Conservation (phyloP, 2,797 vertebrate species). For the Helostoma temminkii region DNA sequence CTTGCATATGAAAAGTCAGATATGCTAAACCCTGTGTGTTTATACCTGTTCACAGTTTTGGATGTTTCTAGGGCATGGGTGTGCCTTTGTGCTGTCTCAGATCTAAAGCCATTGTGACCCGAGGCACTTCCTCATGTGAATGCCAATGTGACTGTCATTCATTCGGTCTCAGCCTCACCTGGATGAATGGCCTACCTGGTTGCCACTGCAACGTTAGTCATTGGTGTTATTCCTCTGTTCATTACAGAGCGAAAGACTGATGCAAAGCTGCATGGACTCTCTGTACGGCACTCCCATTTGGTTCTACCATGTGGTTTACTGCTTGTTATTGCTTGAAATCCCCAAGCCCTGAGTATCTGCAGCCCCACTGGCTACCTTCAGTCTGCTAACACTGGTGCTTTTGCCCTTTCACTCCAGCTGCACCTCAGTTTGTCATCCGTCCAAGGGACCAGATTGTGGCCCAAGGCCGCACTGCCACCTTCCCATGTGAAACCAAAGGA, state of each 20-base stretch:
- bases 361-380: neutral
- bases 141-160: constrained; percentile 81
- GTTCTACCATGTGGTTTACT: constrained; percentile 59
- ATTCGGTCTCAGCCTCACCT: constrained; percentile 74
- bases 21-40: constrained; percentile 39
- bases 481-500: constrained; percentile 98
- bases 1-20: constrained; percentile 47
- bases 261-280: constrained; percentile 80
- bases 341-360: constrained; percentile 34
- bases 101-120: constrained; percentile 59
- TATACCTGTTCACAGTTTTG: constrained; percentile 36
- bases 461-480: constrained; percentile 94
- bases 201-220: constrained; percentile 64
- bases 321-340: constrained; percentile 73
- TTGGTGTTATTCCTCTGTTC: constrained; percentile 62
- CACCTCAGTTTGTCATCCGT: constrained; percentile 98
- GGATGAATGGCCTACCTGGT: constrained; percentile 84
- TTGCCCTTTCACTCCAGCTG: constrained; percentile 84
- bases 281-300: constrained; percentile 65
- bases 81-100: constrained; percentile 67
- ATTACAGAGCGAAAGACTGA: constrained; percentile 34
- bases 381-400: constrained; percentile 43
- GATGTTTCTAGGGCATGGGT: constrained; percentile 65
- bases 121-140: constrained; percentile 64
- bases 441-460: constrained; percentile 98